Conservation (phyloP, 64 coral and sea anemone species). For the Hydrozoanthus tunicans region DNA sequence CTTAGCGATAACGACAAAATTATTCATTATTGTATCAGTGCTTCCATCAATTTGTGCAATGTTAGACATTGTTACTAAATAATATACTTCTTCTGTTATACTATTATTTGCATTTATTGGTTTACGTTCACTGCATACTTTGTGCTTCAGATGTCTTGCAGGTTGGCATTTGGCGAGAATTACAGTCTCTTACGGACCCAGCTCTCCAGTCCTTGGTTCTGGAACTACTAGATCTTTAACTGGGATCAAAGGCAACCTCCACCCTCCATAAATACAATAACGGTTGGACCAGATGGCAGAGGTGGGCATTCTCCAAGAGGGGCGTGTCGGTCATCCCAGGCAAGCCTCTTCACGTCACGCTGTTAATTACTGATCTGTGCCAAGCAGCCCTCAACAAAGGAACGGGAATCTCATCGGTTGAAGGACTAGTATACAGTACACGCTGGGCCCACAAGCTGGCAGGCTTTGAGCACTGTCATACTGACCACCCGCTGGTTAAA, state of each 20-base stretch:
- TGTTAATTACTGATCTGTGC: background rate
- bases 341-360: background rate
- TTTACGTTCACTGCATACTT: too few species aligned
- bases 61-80: too few species aligned
- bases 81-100: too few species aligned
- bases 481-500: conserved; percentile 48
- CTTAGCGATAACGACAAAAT: too few species aligned
- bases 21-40: too few species aligned
- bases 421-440: too few species aligned
- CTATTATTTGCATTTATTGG: too few species aligned
- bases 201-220: background rate
- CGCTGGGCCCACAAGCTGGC: too few species aligned
- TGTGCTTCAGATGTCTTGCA: background rate
- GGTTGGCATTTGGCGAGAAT: background rate
- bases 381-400: background rate
- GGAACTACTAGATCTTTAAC: background rate
- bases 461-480: background rate
- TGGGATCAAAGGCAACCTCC: background rate
- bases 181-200: background rate
- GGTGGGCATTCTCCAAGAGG: background rate
- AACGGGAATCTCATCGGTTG: background rate
- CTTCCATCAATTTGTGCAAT: too few species aligned
- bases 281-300: background rate
- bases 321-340: background rate
- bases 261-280: background rate